These are phyloP conservation scores for Dasypus novemcinctus DNA, from an alignment of 2,113 vertebrate species.

Conservation along the genomic window DNA sequence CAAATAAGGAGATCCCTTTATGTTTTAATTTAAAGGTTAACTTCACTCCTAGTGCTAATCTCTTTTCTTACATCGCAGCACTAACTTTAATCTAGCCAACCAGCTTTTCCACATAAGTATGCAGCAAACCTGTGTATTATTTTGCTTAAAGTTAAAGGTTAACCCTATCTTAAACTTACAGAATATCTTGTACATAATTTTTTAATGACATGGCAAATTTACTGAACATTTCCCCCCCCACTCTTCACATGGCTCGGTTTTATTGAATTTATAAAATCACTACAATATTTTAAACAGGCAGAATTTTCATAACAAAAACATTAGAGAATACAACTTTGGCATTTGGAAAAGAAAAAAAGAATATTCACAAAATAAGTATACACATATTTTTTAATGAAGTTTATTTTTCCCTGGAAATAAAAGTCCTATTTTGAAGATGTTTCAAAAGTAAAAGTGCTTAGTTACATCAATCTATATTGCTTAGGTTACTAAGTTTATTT, in stretches of 20 bases:
- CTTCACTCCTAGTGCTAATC: neutral
- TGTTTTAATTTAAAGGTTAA: neutral
- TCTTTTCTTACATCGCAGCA: neutral
- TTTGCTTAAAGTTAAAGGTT: neutral
- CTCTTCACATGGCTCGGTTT: slow-evolving; percentile 62
- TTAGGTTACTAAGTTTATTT: slow-evolving; percentile 41
- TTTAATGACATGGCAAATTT: slow-evolving; percentile 23
- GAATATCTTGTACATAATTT: neutral
- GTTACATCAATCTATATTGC: slow-evolving; percentile 1
- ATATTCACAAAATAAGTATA: slow-evolving; percentile 49
- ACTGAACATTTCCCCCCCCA: slow-evolving; percentile 51
- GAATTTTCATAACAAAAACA: slow-evolving; percentile 60
- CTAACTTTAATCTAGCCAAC: neutral
- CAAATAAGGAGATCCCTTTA: neutral
- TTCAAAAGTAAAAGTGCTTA: slow-evolving; percentile 42
- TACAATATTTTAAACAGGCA: slow-evolving; percentile 67
- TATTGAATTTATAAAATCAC: slow-evolving; percentile 68
- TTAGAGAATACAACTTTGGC: slow-evolving; percentile 50
- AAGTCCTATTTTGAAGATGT: slow-evolving; percentile 45
- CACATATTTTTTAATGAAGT: slow-evolving; percentile 53
- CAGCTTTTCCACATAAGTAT: neutral
- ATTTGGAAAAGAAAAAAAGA: slow-evolving; percentile 62
- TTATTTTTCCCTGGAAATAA: slow-evolving; percentile 31
- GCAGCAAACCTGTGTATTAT: neutral
- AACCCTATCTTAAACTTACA: slow-evolving; percentile 39